Evolutionary conservation across 2,797 vertebrate genomes (phyloP), one percentile per base, ranked within the genome.

Genomic region (Brachyalestes nurse): DNA sequence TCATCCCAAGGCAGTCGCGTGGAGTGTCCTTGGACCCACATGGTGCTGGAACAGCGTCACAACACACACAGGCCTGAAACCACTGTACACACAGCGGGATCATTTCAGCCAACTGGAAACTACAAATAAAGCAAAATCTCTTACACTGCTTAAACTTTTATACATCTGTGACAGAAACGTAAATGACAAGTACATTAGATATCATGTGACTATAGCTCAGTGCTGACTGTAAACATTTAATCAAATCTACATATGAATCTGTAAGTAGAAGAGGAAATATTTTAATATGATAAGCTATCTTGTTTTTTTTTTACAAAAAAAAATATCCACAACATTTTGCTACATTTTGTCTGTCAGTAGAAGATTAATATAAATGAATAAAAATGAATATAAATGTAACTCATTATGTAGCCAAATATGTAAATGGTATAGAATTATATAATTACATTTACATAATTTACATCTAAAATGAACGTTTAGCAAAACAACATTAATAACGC

Each of bases 21-120:
- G 38, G 53, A 58, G 38, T 75, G 78, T 84, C 78, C 82, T 84
- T 83, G 75, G 76, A 83, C 72, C 78, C 74, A 76, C 73, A 53
- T 75, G 42, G 16, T 49, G 34, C 66, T 55, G 7, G 47, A 76
- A 55, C 69, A 71, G 38, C 25, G 61, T 72, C 47, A 79, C 57
- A 51, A 16, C 58, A 66, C 57, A 76, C 76, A 67, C 58, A 38
- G n/a, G 14, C 58, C 38, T 25, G 60, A 62, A 8, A 28, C 3
- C 47, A 47, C 60, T 34, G 51, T 53, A 49, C 47, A 21, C 60
- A 25, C 51, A 9, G 21, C 25, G 69, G 16, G 17, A 78, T 9
- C 17, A 57, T 34, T 53, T 66, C 38, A 42, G 1, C 16, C 42
- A 28, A 28, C 28, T 28, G 42, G 16, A 14, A 65, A 38, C 25